Evolutionary conservation across 2,113 vertebrate genomes (phyloP).

Genomic region (Phalacrocorax brasilianus): DNA sequence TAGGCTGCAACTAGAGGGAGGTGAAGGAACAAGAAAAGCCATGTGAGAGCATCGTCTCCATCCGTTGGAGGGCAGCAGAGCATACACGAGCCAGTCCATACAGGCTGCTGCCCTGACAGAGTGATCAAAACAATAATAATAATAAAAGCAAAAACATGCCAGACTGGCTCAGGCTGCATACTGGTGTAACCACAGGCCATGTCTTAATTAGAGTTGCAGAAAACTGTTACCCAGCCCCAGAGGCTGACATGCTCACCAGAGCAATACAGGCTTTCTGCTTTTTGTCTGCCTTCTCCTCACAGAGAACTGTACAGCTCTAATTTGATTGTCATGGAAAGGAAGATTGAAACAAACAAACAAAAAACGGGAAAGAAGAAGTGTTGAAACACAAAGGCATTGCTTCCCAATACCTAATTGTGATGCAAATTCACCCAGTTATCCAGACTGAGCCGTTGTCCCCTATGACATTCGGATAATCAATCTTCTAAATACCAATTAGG

Average conservation of each 20-base stretch:
- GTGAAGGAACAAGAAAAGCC: background rate
- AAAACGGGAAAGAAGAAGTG: background rate
- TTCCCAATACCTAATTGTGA: background rate
- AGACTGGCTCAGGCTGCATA: background rate
- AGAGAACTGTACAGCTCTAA: background rate
- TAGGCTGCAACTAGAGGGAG: background rate
- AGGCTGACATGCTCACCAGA: background rate
- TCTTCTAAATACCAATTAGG: conserved; percentile 24
- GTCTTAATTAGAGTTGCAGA: conserved; percentile 1
- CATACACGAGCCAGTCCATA: fast-evolving
- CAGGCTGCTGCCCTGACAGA: background rate
- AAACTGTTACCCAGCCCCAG: background rate
- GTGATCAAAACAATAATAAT: background rate
- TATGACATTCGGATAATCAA: conserved; percentile 21
- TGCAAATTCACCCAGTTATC: conserved; percentile 28
- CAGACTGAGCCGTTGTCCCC: background rate
- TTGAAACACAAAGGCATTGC: background rate
- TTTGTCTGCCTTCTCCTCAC: background rate
- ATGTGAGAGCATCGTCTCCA: fast-evolving
- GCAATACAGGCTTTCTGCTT: background rate
- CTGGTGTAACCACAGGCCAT: background rate
- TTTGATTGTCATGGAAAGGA: background rate
- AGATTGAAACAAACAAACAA: background rate
- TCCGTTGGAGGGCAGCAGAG: background rate
- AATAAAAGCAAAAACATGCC: background rate